These are phyloP conservation scores for Agrochola lychnidis DNA, from an alignment of 2,888 invertebrate species.

Conservation along the genomic window DNA sequence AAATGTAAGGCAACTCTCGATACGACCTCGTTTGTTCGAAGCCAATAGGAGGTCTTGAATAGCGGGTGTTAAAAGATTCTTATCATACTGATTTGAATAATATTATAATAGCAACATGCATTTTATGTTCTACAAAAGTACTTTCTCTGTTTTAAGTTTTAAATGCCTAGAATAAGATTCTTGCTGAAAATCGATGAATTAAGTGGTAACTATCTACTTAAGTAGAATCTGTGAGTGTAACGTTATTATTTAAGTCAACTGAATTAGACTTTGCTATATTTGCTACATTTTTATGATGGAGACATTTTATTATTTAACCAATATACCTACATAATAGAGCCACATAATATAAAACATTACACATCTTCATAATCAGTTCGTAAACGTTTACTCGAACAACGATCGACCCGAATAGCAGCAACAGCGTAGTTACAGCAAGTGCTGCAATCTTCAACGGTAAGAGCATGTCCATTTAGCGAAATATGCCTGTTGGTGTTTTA, in stretches of 20 bases:
- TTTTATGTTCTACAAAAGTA: slow-evolving; percentile 39
- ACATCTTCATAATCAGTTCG: slow-evolving; percentile 20
- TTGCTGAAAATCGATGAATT: background rate
- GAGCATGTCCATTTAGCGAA: slow-evolving; percentile 69
- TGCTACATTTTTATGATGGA: background rate
- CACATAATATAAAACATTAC: slow-evolving; percentile 17
- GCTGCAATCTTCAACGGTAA: slow-evolving; percentile 55
- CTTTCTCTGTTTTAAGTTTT: slow-evolving; percentile 62
- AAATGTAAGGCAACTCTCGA: slow-evolving; percentile 80
- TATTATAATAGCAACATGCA: slow-evolving; percentile 68
- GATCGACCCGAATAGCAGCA: slow-evolving; percentile 53
- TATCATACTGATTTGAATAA: slow-evolving; percentile 80
- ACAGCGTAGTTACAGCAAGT: slow-evolving; percentile 43
- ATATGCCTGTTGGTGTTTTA: slow-evolving; percentile 66
- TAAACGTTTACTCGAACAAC: slow-evolving; percentile 38
- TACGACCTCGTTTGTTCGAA: slow-evolving; percentile 77
- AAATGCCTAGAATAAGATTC: slow-evolving; percentile 24
- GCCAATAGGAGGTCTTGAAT: slow-evolving; percentile 76
- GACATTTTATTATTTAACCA: background rate
- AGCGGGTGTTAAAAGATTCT: slow-evolving; percentile 75
- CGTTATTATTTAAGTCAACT: slow-evolving; percentile 8
- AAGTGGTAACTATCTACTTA: background rate
- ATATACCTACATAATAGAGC: background rate
- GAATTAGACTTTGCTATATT: slow-evolving; percentile 3
- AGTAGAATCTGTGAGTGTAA: background rate